Base-by-base conservation (phyloP, 2,797 vertebrate species). In the Varecia variegata region DNA sequence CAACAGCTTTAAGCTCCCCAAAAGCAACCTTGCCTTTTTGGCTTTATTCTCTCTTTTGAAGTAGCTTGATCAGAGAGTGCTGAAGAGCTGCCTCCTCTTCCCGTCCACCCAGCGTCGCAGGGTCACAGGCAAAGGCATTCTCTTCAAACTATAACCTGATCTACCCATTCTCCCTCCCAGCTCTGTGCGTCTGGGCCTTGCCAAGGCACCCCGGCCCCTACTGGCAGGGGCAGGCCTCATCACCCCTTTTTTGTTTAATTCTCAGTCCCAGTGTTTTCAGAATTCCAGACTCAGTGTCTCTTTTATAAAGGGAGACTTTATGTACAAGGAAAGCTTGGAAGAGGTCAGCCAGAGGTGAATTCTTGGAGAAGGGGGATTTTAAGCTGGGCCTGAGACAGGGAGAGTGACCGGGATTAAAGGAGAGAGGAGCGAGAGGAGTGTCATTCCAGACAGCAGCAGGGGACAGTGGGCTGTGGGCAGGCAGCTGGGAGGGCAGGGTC, bases 281-380 rank as follows among this genome's bases (percentile, higher is more conserved):
- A 65, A 38, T 40, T 74, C 73, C 74, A 65, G 70, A 50, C 56
- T 9, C 10, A 20, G 12, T 3, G 17, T 47, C 60, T 80, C 62
- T 81, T 79, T 77, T 76, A 56, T 43, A 62, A 95, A 96, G 68
- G 35, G 60, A 96, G 88, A 79, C 17, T 14, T 93, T 43, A 13
- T 15, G 18, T 3, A 10, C 71, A 40, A 32, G 47, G 52, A 80
- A 54, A 20, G 70, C 40, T 60, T 50, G 87, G 11, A 18, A 7
- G 54, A 71, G 77, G 18, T 56, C 50, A 65, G 76, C 90, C 45
- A 65, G 56, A 70, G 52, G 93, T 0, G 7, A 73, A 90, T 71
- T 82, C 56, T 68, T 56, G 30, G 56, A 74, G 74, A 47, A 52
- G 50, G 52, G 23, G 30, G 21, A 20, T 71, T 90, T 85, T 84